These are phyloP conservation scores for Chymomyza amoena DNA, from an alignment of 2,888 invertebrate genomes.

Conservation along the genomic window DNA sequence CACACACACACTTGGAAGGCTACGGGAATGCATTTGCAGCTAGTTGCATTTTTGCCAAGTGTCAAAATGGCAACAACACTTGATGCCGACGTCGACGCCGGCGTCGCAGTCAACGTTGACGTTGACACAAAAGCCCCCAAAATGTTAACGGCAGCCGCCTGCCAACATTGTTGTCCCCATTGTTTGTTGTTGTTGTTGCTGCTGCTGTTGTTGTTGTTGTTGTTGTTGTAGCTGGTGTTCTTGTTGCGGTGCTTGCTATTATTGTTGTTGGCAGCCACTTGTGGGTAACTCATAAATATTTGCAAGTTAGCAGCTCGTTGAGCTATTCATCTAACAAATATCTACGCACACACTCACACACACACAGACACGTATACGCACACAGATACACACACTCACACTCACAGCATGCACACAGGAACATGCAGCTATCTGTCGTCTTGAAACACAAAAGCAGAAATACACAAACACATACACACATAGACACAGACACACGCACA, in stretches of 20 bases:
- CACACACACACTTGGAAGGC: conserved; percentile 1
- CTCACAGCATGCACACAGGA: not conserved
- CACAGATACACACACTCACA: conserved; percentile 2
- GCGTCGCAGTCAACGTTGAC: conserved; percentile 38
- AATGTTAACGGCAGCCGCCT: not conserved
- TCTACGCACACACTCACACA: conserved; percentile 16
- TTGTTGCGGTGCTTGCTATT: conserved; percentile 27
- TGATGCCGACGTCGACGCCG: conserved; percentile 33
- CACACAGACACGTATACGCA: conserved; percentile 28
- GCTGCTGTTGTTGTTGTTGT: conserved; percentile 1
- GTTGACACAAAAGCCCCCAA: conserved; percentile 25
- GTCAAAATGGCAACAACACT: conserved; percentile 73
- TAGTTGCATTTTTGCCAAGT: conserved; percentile 49
- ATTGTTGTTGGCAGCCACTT: conserved; percentile 50
- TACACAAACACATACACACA: conserved; percentile 8
- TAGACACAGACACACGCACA: conserved; percentile 25
- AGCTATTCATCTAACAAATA: conserved; percentile 69
- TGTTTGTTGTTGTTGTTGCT: conserved; percentile 12
- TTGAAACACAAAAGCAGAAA: conserved; percentile 5
- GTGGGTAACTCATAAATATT: conserved; percentile 72
- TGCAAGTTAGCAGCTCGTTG: conserved; percentile 74
- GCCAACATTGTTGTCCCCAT: not conserved
- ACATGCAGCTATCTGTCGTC: not conserved
- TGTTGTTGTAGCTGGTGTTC: conserved; percentile 20
- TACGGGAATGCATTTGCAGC: conserved; percentile 11